Conservation (phyloP, 2,888 invertebrate genomes). For the Aporophyla lueneburgensis region DNA sequence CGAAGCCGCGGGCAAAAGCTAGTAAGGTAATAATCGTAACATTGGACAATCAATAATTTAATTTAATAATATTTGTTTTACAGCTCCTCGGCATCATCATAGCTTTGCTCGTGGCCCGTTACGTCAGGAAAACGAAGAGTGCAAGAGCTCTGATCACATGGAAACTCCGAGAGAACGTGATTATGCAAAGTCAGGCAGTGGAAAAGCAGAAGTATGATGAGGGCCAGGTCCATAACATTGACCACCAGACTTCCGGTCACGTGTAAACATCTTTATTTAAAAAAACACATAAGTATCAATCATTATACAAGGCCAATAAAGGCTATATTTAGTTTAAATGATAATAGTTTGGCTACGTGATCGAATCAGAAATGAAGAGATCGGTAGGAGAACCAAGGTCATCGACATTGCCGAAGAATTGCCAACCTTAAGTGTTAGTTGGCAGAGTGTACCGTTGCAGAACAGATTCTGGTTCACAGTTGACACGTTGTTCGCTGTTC, state of each 20-base stretch:
- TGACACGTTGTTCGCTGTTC: too few species aligned
- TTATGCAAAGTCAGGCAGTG: slow-evolving; percentile 79
- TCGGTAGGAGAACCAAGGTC: too few species aligned
- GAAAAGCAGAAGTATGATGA: slow-evolving; percentile 68
- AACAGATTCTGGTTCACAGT: too few species aligned
- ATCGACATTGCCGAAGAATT: too few species aligned
- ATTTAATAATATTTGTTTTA: slow-evolving; percentile 69
- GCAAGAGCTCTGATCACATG: slow-evolving; percentile 92
- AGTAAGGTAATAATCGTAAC: too few species aligned
- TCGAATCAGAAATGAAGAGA: too few species aligned
- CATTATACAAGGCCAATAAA: not conserved
- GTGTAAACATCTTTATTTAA: slow-evolving; percentile 41
- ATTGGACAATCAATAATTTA: too few species aligned
- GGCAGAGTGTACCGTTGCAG: too few species aligned
- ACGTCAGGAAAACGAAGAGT: slow-evolving; percentile 94
- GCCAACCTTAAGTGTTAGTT: too few species aligned
- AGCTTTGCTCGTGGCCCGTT: slow-evolving; percentile 96
- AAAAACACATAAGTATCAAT: not conserved
- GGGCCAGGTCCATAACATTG: slow-evolving; percentile 79
- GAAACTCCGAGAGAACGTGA: slow-evolving; percentile 91
- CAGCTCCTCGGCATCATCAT: slow-evolving; percentile 96
- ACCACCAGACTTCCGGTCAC: slow-evolving; percentile 55
- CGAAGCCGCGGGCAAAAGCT: too few species aligned
- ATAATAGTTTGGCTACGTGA: too few species aligned
- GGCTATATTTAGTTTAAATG: too few species aligned